phyloP scores from a whole-genome alignment of 1,140 invertebrate species.

The Cecropterus lyciades region DNA sequence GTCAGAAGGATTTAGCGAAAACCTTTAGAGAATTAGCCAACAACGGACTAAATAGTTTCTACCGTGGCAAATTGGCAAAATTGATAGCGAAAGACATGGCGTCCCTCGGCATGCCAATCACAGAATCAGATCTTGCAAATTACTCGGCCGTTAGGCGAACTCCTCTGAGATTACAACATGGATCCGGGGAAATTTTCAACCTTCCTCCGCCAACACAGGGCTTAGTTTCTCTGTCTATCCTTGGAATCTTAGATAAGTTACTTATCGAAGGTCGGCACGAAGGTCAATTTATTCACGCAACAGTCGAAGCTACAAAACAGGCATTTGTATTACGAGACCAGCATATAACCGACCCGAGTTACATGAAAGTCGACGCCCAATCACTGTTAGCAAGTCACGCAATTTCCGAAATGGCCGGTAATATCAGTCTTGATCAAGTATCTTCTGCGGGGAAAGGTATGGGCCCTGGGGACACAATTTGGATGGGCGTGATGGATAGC shows the following conservation, averaged over 20 bases:
- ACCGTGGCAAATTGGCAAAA: slow-evolving; percentile 64
- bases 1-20: slow-evolving; percentile 61
- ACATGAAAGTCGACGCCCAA: slow-evolving; percentile 64
- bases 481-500: slow-evolving; percentile 75
- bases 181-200: slow-evolving; percentile 63
- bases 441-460: slow-evolving; percentile 47
- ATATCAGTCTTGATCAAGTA: slow-evolving; percentile 53
- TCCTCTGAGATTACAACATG: slow-evolving; percentile 60
- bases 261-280: slow-evolving; percentile 67
- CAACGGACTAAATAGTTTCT: slow-evolving; percentile 71
- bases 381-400: slow-evolving; percentile 50
- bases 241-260: slow-evolving; percentile 69
- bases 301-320: slow-evolving; percentile 75
- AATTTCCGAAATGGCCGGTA: slow-evolving; percentile 61
- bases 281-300: slow-evolving; percentile 69
- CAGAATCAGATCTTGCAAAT: slow-evolving; percentile 64
- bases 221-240: slow-evolving; percentile 64
- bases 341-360: slow-evolving; percentile 68
- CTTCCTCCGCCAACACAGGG: slow-evolving; percentile 73
- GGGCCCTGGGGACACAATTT: slow-evolving; percentile 70
- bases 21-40: slow-evolving; percentile 60
- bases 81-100: slow-evolving; percentile 67
- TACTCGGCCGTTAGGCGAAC: slow-evolving; percentile 60
- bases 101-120: slow-evolving; percentile 66
- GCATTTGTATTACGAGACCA: slow-evolving; percentile 66